A percentile compares a stretch with the other conserved stretches of the same genome.
Conservation (phyloP, 2,888 invertebrate genomes). For the Nemurella pictetii region DNA sequence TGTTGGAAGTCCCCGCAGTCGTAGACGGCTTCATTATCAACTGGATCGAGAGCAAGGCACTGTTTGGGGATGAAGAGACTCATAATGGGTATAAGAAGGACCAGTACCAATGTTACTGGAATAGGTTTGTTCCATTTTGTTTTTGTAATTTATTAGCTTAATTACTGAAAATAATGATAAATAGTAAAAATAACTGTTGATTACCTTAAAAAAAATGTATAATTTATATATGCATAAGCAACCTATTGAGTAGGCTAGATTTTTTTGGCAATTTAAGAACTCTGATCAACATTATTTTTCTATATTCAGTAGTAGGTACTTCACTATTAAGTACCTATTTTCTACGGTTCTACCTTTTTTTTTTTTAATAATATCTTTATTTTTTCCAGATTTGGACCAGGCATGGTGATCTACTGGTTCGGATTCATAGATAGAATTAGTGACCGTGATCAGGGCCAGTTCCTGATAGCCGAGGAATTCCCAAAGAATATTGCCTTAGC, state of each 20-base stretch:
- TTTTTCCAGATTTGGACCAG: slow-evolving; percentile 78
- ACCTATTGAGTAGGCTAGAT: no score
- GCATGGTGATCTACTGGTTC: slow-evolving; percentile 95
- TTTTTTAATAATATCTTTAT: not conserved
- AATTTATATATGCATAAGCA: no score
- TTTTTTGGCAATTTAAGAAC: no score
- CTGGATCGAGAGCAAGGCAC: slow-evolving; percentile 96
- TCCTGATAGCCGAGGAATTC: slow-evolving; percentile 64
- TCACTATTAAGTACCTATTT: no score
- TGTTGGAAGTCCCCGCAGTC: slow-evolving; percentile 85
- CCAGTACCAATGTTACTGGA: slow-evolving; percentile 88
- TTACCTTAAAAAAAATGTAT: not conserved
- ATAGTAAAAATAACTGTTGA: no score
- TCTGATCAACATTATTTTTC: no score
- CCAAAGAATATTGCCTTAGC: slow-evolving; percentile 50
- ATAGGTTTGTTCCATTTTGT: slow-evolving; percentile 57
- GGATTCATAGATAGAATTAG: slow-evolving; percentile 71
- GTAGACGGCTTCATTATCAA: slow-evolving; percentile 83
- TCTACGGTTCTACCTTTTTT: slow-evolving; percentile 52
- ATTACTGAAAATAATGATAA: no score
- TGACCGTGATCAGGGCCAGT: slow-evolving; percentile 55
- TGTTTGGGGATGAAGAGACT: slow-evolving; percentile 84
- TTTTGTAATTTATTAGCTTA: no score
- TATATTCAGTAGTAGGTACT: no score
- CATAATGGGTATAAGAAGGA: slow-evolving; percentile 81